phyloP scores from a whole-genome alignment of 2,888 invertebrate species.

The Aquatica leii region DNA sequence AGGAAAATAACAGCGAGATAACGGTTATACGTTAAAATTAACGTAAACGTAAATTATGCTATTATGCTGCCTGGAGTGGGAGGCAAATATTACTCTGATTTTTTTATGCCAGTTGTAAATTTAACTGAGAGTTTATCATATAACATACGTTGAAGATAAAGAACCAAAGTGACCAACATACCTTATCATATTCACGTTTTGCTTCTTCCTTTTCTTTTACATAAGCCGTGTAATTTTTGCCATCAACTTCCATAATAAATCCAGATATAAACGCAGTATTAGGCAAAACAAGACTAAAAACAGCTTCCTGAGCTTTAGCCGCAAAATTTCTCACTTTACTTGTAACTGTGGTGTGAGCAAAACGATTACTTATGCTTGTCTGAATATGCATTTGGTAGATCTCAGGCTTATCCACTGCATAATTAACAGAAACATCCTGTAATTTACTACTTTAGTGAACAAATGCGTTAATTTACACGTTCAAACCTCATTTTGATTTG shows the following conservation, averaged over 20 bases:
- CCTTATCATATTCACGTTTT: slow-evolving; percentile 60
- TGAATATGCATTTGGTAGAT: slow-evolving; percentile 69
- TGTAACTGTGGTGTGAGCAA: slow-evolving; percentile 70
- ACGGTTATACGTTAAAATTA: no score
- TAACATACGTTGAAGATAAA: background rate
- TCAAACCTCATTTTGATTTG: no score
- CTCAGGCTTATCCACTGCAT: slow-evolving; percentile 55
- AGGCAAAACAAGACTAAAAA: slow-evolving; percentile 72
- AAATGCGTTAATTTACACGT: no score
- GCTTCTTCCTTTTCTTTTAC: slow-evolving; percentile 72
- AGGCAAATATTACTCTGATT: no score
- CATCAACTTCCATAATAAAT: slow-evolving; percentile 72
- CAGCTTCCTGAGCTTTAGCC: slow-evolving; percentile 67
- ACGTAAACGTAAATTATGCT: no score
- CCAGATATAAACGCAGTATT: slow-evolving; percentile 76
- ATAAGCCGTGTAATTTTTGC: slow-evolving; percentile 70
- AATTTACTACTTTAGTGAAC: no score
- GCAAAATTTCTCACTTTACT: slow-evolving; percentile 71
- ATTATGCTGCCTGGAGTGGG: no score
- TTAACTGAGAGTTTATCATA: no score
- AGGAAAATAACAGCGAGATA: no score
- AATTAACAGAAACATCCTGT: no score
- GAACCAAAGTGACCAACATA: slow-evolving; percentile 35
- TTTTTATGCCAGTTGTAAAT: no score
- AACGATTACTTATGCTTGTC: slow-evolving; percentile 70